Percentiles rank a stretch among this genome's conserved stretches.
Evolutionary conservation across 2,797 vertebrate species (phyloP).

Genomic region (Bradypodion ventrale): DNA sequence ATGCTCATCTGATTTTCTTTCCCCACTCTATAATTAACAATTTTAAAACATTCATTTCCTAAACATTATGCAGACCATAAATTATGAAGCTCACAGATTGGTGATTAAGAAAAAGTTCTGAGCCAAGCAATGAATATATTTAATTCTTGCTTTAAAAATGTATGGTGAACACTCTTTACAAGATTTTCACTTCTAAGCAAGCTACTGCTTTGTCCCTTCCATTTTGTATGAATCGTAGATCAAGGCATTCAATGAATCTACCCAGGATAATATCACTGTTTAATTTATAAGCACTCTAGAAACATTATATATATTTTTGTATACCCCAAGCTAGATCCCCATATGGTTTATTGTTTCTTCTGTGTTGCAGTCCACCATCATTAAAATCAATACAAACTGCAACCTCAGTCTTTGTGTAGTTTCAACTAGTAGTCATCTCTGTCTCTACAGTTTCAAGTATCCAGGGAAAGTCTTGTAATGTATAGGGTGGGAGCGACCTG

Average conservation of each 20-base stretch:
- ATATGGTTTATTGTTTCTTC: conserved; percentile 10
- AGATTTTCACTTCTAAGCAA: conserved; percentile 35
- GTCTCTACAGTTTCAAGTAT: no score
- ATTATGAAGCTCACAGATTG: conserved; percentile 35
- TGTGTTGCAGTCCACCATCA: neutral
- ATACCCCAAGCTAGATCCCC: conserved; percentile 6
- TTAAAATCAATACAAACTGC: conserved; percentile 15
- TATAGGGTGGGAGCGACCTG: no score
- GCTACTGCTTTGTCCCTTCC: conserved; percentile 25
- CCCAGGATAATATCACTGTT: conserved; percentile 23
- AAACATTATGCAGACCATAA: conserved; percentile 38
- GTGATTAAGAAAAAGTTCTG: conserved; percentile 42
- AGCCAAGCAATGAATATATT: conserved; percentile 28
- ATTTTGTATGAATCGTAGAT: conserved; percentile 36
- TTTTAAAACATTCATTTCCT: conserved; percentile 37
- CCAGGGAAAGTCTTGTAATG: no score
- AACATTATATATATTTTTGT: conserved; percentile 7
- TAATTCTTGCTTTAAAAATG: conserved; percentile 38
- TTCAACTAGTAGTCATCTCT: neutral
- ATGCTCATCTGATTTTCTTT: conserved; percentile 25
- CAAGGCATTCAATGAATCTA: conserved; percentile 26
- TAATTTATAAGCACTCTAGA: conserved; percentile 10
- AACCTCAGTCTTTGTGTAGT: neutral
- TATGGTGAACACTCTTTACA: conserved; percentile 22
- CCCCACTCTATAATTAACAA: conserved; percentile 34